These are phyloP conservation scores for Lagopus leucura DNA, from an alignment of 2,113 vertebrate species.

Conservation along the genomic window DNA sequence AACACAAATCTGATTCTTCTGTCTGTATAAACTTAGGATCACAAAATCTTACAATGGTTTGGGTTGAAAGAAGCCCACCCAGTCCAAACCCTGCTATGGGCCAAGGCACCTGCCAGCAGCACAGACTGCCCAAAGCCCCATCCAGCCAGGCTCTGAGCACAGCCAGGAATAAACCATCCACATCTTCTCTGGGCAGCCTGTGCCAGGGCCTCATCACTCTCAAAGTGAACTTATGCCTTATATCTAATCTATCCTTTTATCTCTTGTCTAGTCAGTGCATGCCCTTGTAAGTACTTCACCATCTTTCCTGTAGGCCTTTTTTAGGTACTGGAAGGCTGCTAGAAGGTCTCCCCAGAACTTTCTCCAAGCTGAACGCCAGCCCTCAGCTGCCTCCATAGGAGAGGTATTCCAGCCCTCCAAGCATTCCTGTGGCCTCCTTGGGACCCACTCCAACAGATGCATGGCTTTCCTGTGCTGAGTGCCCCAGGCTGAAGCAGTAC, in stretches of 20 bases:
- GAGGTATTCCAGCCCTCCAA: not conserved
- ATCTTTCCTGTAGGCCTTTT: not conserved
- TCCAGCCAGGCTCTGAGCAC: not conserved
- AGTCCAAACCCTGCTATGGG: not conserved
- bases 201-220: not conserved
- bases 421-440: too few species aligned
- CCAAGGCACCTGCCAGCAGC: not conserved
- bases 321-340: not conserved
- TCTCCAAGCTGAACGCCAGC: not conserved
- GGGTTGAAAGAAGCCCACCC: not conserved
- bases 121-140: not conserved
- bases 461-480: not conserved
- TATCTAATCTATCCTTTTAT: not conserved
- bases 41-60: not conserved
- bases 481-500: too few species aligned
- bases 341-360: not conserved
- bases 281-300: not conserved
- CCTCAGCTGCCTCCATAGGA: not conserved
- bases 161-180: not conserved
- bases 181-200: not conserved
- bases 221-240: not conserved
- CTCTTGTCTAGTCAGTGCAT: not conserved
- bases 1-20: not conserved
- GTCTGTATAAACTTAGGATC: not conserved
- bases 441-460: not conserved